A percentile compares a stretch with the other conserved stretches of the same genome.
Evolutionary conservation across 2,888 invertebrate genomes (phyloP).

Genomic region (Sialis lutaria): DNA sequence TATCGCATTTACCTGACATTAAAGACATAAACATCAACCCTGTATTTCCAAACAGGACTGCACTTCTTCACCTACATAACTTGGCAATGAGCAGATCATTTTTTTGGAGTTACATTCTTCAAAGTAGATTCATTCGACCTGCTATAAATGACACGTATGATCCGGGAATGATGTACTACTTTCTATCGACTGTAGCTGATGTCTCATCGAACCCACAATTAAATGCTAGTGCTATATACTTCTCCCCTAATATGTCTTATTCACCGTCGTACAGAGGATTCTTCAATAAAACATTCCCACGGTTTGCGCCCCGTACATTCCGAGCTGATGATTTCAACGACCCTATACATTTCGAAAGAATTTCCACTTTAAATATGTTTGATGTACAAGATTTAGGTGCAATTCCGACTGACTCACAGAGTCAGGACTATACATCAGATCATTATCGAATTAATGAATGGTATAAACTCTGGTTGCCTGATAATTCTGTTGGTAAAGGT

Average conservation of each 20-base stretch:
- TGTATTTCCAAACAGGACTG: constrained; percentile 86
- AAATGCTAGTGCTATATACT: constrained; percentile 86
- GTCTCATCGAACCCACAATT: constrained; percentile 83
- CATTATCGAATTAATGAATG: constrained; percentile 86
- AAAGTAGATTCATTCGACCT: constrained; percentile 76
- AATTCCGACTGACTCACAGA: constrained; percentile 57
- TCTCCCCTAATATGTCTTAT: constrained; percentile 85
- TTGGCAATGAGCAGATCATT: constrained; percentile 92
- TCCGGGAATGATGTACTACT: constrained; percentile 97
- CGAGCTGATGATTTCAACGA: constrained; percentile 89
- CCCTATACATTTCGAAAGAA: constrained; percentile 85
- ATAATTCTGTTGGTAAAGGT: constrained; percentile 50
- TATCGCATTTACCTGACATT: constrained; percentile 84
- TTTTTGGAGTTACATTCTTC: constrained; percentile 88
- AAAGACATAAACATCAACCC: constrained; percentile 90
- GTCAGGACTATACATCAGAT: constrained; percentile 79
- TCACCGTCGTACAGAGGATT: constrained; percentile 88
- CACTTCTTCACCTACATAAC: constrained; percentile 83
- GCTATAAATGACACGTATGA: constrained; percentile 86
- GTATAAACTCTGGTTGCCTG: constrained; percentile 85
- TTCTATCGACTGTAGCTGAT: constrained; percentile 86
- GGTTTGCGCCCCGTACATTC: constrained; percentile 87
- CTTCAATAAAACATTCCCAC: constrained; percentile 87
- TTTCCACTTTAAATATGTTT: constrained; percentile 89
- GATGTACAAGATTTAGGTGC: constrained; percentile 74